Base-by-base conservation (phyloP, 2,888 invertebrate species). In the Dryobotodes eremita region DNA sequence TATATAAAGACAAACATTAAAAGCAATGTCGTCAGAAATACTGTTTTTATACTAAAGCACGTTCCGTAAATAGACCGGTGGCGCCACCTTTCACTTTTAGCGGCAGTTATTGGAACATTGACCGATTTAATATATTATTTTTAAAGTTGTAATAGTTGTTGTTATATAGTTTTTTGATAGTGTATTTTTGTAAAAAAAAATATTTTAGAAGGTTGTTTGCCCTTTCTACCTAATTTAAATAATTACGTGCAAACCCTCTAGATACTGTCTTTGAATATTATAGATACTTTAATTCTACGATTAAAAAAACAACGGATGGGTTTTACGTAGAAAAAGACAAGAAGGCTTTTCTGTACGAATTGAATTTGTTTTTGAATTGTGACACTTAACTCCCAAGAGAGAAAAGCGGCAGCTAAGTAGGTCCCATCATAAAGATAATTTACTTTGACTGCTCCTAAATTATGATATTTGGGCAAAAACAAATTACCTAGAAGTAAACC, bases 11-110 rank as follows among this genome's bases (percentile, higher is more conserved):
- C 42, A 75, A 83, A 77, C 46, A 81, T 61, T 69, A 64, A 75
- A 74, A 71, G 74, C 75, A 65, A 69, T 65, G 77, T 79, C 31
- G 3, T 3, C 72, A 75, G 65, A 75, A 68, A 68, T 65, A 10
- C 68, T 48, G 71, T 42, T 75, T 75, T 73, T 53, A 82, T 62
- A 72, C 10, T 42, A 36, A 50, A 82, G 59, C 79, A 83, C 83
- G 83, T 75, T 86, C 75, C 1, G 75, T 70, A 66, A 79, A 75
- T 75, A 85, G 4, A 69, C n/a, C 23, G 26, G 70, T 70, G 61
- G 65, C 48, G 68, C 78, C 61, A 55, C 68, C 59, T 57, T 81
- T 85, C 59, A 77, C 48, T 80, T 71, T 68, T 6, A 11, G 42
- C 64, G 48, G 42, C 50, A 57, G 46, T 68, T 46, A 78, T 62